Base-by-base conservation (phyloP, 2,888 invertebrate genomes). In the Sericinus montela region DNA sequence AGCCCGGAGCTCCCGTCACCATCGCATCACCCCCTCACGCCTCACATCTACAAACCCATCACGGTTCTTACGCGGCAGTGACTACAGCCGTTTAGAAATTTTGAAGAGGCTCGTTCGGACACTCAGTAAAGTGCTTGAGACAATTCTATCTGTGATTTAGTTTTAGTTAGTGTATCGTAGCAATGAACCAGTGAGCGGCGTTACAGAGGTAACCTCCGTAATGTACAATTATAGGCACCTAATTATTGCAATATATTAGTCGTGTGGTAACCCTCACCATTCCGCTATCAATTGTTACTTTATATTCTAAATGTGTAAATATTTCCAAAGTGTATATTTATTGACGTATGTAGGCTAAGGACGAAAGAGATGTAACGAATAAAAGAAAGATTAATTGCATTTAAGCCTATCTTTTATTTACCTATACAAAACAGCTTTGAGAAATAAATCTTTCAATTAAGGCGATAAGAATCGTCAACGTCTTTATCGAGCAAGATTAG, bases 21-120 rank as follows among this genome's bases (percentile, higher is more conserved):
- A 6, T 71, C 80, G 48, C 82, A 80, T 52, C 87, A 81, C 59
- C 72, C 81, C 1, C 74, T 82, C 4, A 58, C 86, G 49, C 77
- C 81, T 1, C 87, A 91, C 59, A 88, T 88, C 64, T 88, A 77
- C 78, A 88, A 91, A 61, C 91, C 91, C 1, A 78, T 91, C 55
- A 89, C 91, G 41, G 89, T 91, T 25, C 84, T 91, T 25, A 88
- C 90, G 52, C 83, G 91, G 63, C 90, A 91, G 59, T 88, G 80
- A 83, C 48, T 54, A 46, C 47, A 15, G 23, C 25, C 30, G 37
- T 11, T 30, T 11, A 19, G 34, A 14, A 60, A 62, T 59, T 63
- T 65, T 67, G 50, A 53, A 49, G 61, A 69, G 65, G 66, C 70
- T 65, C 58, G 57, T 60, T 60, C 62, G 58, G 67, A 65, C 62